Percentiles rank a stretch among this genome's conserved stretches.
These are phyloP conservation scores for Xiphophorus hellerii DNA, from an alignment of 2,113 vertebrate genomes.

Conservation along the genomic window DNA sequence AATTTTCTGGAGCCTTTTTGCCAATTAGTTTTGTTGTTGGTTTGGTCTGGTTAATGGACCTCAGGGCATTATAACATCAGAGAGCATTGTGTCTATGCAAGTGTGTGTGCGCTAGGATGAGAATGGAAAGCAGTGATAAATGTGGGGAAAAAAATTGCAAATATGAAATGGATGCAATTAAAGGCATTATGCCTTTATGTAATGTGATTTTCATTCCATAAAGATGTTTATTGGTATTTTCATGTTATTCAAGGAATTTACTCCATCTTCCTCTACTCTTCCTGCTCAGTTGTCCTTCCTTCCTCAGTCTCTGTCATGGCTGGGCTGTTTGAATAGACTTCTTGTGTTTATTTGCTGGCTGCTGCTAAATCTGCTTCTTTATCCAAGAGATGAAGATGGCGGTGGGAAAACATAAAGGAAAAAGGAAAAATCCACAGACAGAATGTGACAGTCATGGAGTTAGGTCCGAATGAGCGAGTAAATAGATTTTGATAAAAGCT, in stretches of 20 bases:
- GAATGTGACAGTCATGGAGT: constrained; percentile 29
- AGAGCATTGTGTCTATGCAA: constrained; percentile 8
- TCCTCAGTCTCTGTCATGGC: constrained; percentile 11
- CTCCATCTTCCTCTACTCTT: constrained; percentile 25
- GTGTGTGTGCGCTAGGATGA: constrained; percentile 13
- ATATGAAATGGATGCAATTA: constrained; percentile 35
- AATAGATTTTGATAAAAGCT: constrained; percentile 61
- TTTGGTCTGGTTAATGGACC: constrained; percentile 58
- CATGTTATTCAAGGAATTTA: constrained; percentile 51
- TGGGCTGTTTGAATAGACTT: constrained; percentile 50
- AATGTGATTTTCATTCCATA: constrained; percentile 22
- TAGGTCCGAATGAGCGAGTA: constrained; percentile 62
- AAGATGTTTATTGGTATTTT: constrained; percentile 31
- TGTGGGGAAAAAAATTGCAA: not conserved
- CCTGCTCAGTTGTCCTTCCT: constrained; percentile 16
- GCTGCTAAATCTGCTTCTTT: constrained; percentile 47
- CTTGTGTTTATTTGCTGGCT: constrained; percentile 41
- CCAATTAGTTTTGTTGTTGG: constrained; percentile 43
- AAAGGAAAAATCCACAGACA: constrained; percentile 6
- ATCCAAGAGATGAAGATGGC: constrained; percentile 35
- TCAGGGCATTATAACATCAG: constrained; percentile 42
- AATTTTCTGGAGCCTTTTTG: constrained; percentile 38
- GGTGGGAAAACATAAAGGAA: constrained; percentile 20
- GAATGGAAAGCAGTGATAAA: not conserved
- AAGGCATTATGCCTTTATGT: constrained; percentile 33